These are phyloP conservation scores for Magallana nippona DNA, from an alignment of 2,888 invertebrate species.

Conservation along the genomic window DNA sequence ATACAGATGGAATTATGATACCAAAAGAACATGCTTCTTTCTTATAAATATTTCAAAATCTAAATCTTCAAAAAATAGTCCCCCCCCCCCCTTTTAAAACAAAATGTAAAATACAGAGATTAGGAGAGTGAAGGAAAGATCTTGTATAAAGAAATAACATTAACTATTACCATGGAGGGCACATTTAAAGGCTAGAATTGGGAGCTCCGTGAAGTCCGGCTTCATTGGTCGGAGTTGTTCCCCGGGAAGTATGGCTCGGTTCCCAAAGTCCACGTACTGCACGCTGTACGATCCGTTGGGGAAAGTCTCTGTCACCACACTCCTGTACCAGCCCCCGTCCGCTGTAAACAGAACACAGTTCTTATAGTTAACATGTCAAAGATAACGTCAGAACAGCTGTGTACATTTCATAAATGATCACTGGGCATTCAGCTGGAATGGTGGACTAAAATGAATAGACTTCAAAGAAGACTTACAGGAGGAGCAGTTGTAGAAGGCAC, in stretches of 20 bases:
- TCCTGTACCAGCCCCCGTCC: conserved; percentile 64
- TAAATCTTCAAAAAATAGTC: too few species aligned
- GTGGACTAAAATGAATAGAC: too few species aligned
- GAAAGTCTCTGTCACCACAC: conserved; percentile 53
- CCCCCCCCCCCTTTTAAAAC: too few species aligned
- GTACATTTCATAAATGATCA: too few species aligned
- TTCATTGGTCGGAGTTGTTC: conserved; percentile 48
- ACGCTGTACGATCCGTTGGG: conserved; percentile 63
- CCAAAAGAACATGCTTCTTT: not conserved
- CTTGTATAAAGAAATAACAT: too few species aligned
- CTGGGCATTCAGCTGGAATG: too few species aligned
- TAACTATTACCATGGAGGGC: conserved; percentile 46
- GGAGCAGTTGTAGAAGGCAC: conserved; percentile 48
- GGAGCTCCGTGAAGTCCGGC: conserved; percentile 55
- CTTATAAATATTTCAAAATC: too few species aligned
- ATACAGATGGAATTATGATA: not conserved
- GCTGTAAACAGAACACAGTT: conserved; percentile 44
- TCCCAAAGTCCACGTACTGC: conserved; percentile 76
- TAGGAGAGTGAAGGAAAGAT: too few species aligned
- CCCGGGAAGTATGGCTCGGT: conserved; percentile 58
- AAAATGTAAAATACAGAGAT: too few species aligned
- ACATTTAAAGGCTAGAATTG: conserved; percentile 52
- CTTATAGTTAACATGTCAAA: not conserved
- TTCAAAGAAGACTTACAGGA: not conserved
- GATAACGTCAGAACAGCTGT: not conserved